A percentile compares a stretch with the other conserved stretches of the same genome.
These are phyloP conservation scores for Zeus faber DNA, from an alignment of 2,113 vertebrate genomes.

Conservation along the genomic window DNA sequence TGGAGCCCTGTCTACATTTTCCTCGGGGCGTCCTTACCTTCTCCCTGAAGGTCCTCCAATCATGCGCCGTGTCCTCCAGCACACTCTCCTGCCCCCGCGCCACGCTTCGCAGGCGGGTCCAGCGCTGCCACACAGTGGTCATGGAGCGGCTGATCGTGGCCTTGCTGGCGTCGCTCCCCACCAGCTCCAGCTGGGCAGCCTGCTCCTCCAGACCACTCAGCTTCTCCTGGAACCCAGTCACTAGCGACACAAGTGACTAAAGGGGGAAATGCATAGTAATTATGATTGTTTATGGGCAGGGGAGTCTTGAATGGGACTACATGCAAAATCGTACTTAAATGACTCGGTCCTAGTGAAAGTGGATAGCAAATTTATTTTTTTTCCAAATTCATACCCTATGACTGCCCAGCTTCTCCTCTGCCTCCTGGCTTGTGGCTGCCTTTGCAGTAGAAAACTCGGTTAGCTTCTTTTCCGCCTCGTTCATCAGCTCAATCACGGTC, in stretches of 20 bases:
- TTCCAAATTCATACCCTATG: conserved; percentile 94
- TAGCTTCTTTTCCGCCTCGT: conserved; percentile 90
- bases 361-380: too few relatives aligned
- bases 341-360: too few relatives aligned
- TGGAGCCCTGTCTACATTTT: too few relatives aligned
- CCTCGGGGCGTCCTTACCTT: conserved; percentile 78
- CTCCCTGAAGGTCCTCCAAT: conserved; percentile 84
- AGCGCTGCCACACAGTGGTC: conserved; percentile 95
- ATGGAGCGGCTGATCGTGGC: conserved; percentile 89
- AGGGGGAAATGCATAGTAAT: neutral
- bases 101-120: conserved; percentile 86
- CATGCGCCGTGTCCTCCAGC: conserved; percentile 86
- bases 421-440: conserved; percentile 79
- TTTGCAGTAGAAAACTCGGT: conserved; percentile 91
- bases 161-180: conserved; percentile 88
- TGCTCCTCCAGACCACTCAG: conserved; percentile 86
- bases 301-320: neutral
- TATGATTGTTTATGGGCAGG: too few relatives aligned
- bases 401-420: conserved; percentile 82
- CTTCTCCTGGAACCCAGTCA: conserved; percentile 89
- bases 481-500: conserved; percentile 90
- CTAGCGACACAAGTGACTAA: conserved; percentile 83
- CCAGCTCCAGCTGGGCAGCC: conserved; percentile 82
- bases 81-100: conserved; percentile 89
- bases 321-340: too few relatives aligned